phyloP scores from a whole-genome alignment of 2,797 vertebrate species.

The Vultur gryphus region DNA sequence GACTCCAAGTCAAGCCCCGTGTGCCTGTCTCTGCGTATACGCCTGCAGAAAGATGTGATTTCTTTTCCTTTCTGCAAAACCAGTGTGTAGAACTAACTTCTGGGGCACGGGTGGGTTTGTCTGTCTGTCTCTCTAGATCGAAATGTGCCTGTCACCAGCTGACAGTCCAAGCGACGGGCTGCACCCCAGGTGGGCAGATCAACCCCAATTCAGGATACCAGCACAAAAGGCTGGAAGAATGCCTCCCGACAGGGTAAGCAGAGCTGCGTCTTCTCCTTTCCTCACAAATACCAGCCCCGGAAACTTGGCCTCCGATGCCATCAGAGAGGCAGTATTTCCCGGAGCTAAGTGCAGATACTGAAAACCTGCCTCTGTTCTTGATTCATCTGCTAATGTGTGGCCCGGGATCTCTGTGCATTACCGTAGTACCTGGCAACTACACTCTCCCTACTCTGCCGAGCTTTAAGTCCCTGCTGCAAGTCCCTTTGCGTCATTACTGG shows the following conservation, averaged over 20 bases:
- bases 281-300: not conserved
- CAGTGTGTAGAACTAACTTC: fast-evolving
- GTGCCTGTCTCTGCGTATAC: fast-evolving
- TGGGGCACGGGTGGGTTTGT: fast-evolving
- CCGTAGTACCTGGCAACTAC: fast-evolving
- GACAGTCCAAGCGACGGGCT: conserved; percentile 91
- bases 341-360: fast-evolving
- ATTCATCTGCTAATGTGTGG: too few relatives aligned
- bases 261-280: not conserved
- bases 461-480: fast-evolving
- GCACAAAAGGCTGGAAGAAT: conserved; percentile 93
- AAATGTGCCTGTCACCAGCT: conserved; percentile 96
- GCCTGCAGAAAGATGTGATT: fast-evolving
- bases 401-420: fast-evolving
- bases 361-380: not conserved
- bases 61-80: not conserved
- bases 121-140: conserved; percentile 72
- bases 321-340: not conserved
- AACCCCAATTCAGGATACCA: conserved; percentile 88
- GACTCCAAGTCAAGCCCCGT: not conserved
- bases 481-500: not conserved
- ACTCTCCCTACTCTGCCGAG: not conserved
- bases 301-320: not conserved
- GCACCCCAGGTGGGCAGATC: conserved; percentile 88
- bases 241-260: conserved; percentile 93